Base-by-base conservation (phyloP, 2,113 vertebrate genomes). In the Salvelinus alpinus region DNA sequence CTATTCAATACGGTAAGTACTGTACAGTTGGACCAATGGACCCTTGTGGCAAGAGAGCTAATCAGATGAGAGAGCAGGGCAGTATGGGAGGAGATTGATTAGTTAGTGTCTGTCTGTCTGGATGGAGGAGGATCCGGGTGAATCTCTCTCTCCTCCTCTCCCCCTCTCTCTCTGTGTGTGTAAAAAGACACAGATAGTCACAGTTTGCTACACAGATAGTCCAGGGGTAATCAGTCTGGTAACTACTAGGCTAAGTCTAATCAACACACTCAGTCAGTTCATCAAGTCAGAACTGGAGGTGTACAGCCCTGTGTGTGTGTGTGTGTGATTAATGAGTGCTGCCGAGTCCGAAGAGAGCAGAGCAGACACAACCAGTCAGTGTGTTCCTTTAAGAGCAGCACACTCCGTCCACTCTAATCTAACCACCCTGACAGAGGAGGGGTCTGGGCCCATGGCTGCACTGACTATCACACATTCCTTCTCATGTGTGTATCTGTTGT, bases 401-500 rank as follows among this genome's bases (percentile, higher is more conserved):
- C 59, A 62, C 59, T 62, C 18, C 6, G 59, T 62, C 59, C 20
- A 62, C 18, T 20, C 57, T 62, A 62, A 62, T 22, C 18, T n/a
- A 22, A 20, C 22, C 9, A n/a, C 22, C 24, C 25, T 24, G 64
- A 29, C 24, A 14, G 59, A 29, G 22, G 25, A 13, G 22, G 11
- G 64, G n/a, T 29, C 48, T 5, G 48, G 4, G 48, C 48, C 48
- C 24, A 13, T 65, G 64, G 64, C 25, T 65, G 7, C 22, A 11
- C 64, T 13, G 11, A 64, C 64, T 65, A 65, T 65, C 64, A 25
- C 64, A 65, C 64, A 65, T 65, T 65, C 64, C 64, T 65, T 29
- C 22, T 65, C 25, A 64, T 64, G 22, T 25, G 22, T 29, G 64
- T 65, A 65, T 65, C 64, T 27, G 64, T 25, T 65, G 64, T 29